phyloP scores from a whole-genome alignment of 1,140 invertebrate genomes.

The Leptoteleia sp. region DNA sequence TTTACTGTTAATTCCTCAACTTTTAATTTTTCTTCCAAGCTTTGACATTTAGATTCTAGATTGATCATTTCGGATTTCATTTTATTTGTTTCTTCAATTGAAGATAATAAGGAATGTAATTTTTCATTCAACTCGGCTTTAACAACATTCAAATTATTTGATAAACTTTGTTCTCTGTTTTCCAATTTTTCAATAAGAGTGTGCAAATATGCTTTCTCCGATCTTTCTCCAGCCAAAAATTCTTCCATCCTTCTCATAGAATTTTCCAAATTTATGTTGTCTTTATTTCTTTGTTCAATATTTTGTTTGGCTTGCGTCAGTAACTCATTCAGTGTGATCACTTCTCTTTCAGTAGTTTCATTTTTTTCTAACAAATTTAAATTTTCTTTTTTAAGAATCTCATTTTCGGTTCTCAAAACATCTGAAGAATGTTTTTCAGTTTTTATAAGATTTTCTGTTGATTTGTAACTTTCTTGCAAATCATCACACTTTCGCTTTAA shows the following conservation, averaged over 20 bases:
- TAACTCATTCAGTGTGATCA: slow-evolving; percentile 2
- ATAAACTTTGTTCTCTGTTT: slow-evolving; percentile 40
- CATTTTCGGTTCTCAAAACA: slow-evolving; percentile 9
- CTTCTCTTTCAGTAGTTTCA: slow-evolving; percentile 17
- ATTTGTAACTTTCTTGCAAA: neutral
- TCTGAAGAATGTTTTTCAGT: slow-evolving; percentile 3
- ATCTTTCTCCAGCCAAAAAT: slow-evolving; percentile 46
- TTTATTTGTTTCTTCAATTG: slow-evolving; percentile 45
- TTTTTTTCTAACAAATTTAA: slow-evolving; percentile 21
- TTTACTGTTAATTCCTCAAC: slow-evolving; percentile 29
- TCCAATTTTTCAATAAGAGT: slow-evolving; percentile 50
- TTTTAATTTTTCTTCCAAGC: slow-evolving; percentile 34
- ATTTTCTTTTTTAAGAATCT: slow-evolving; percentile 20
- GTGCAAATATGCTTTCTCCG: slow-evolving; percentile 50
- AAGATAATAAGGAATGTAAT: slow-evolving; percentile 28
- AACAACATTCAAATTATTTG: slow-evolving; percentile 44
- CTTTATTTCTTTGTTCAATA: slow-evolving; percentile 50
- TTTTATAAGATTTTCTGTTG: slow-evolving; percentile 9
- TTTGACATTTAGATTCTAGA: slow-evolving; percentile 46
- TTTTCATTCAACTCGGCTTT: slow-evolving; percentile 54
- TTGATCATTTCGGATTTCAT: slow-evolving; percentile 43
- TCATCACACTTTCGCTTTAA: slow-evolving; percentile 6
- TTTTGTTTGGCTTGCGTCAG: slow-evolving; percentile 42
- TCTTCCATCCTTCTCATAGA: slow-evolving; percentile 48
- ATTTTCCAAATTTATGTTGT: slow-evolving; percentile 42